Evolutionary conservation across 2,888 invertebrate genomes (phyloP).

Genomic region (Oxystoma pomonae): DNA sequence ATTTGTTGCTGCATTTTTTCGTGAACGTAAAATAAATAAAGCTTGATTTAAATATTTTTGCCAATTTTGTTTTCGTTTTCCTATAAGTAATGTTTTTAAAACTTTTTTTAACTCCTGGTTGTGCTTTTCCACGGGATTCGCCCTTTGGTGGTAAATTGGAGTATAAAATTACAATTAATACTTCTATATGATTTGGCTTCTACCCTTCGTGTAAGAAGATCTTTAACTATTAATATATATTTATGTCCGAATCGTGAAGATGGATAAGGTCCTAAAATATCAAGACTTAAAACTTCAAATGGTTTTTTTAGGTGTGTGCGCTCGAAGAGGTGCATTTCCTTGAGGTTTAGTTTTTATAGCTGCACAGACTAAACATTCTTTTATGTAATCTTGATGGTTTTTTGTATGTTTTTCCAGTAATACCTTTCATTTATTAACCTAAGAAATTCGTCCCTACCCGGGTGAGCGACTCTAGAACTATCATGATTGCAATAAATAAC

Average conservation of each 20-base stretch:
- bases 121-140: conserved; percentile 20
- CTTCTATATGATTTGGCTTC: conserved; percentile 9
- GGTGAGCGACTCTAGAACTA: background rate
- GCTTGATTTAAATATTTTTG: too few species aligned
- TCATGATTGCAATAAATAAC: background rate
- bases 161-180: conserved; percentile 18
- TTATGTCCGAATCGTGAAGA: background rate
- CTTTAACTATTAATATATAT: conserved; percentile 9
- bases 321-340: conserved; percentile 6
- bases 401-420: background rate
- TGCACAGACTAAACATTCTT: background rate
- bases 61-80: conserved; percentile 8
- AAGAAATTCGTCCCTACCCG: conserved; percentile 4
- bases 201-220: conserved; percentile 11
- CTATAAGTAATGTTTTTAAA: conserved; percentile 17
- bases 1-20: too few species aligned
- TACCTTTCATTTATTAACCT: conserved; percentile 1
- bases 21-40: too few species aligned
- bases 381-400: background rate
- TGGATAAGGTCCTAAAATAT: conserved; percentile 12
- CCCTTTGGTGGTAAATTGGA: conserved; percentile 24
- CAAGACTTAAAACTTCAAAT: conserved; percentile 4
- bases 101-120: conserved; percentile 31
- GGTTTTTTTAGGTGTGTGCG: conserved; percentile 5
- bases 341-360: background rate